These are phyloP conservation scores for Progne subis DNA, from an alignment of 2,113 vertebrate species.

Conservation along the genomic window DNA sequence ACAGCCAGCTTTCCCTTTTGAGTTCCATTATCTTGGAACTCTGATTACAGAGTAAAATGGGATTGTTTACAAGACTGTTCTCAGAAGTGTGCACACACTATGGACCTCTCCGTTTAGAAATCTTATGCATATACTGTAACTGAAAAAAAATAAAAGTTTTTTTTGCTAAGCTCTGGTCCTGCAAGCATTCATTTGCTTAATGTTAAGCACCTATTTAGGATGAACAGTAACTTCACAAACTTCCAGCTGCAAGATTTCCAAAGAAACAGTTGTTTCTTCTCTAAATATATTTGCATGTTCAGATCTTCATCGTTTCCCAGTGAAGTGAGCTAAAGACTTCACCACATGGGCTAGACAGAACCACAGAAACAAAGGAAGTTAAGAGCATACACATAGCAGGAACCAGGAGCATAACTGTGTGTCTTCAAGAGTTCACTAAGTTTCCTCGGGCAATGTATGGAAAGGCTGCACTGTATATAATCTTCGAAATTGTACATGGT, in stretches of 20 bases:
- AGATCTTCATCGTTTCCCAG: background rate
- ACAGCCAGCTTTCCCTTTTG: background rate
- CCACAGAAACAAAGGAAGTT: constrained; percentile 1
- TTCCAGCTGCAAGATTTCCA: background rate
- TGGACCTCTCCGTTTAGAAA: background rate
- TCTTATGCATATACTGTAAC: background rate
- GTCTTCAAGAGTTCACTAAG: background rate
- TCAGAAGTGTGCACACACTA: background rate
- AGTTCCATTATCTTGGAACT: background rate
- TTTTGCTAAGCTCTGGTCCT: background rate
- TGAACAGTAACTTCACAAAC: background rate
- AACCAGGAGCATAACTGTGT: background rate
- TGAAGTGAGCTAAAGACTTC: background rate
- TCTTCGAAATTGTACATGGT: background rate
- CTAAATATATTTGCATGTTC: background rate
- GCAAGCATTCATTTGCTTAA: background rate
- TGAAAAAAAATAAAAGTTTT: background rate
- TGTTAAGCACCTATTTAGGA: background rate
- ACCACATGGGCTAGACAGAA: background rate
- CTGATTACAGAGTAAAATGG: background rate
- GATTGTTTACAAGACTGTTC: background rate
- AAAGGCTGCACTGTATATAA: constrained; percentile 38
- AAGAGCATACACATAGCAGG: background rate
- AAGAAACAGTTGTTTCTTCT: background rate
- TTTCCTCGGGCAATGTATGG: constrained; percentile 23